phyloP scores from a whole-genome alignment of 2,888 invertebrate genomes.

The Polydrusus tereticollis region DNA sequence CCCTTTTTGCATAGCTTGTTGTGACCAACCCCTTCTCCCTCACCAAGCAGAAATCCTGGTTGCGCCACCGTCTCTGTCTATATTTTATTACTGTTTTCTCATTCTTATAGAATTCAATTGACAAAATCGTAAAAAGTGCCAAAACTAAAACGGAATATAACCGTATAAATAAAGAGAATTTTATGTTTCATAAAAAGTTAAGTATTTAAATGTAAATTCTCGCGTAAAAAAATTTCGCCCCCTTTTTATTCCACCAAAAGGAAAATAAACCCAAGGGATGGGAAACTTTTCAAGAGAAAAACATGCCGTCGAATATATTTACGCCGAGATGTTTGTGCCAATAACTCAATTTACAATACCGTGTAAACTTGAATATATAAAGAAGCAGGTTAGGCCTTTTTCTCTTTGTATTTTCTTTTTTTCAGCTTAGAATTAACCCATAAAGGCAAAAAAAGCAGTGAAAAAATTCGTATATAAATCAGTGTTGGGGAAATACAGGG shows the following conservation, averaged over 20 bases:
- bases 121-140: background rate
- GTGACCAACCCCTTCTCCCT: too few relatives aligned
- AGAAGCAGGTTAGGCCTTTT: constrained; percentile 23
- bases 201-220: constrained; percentile 10
- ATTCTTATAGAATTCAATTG: background rate
- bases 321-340: constrained; percentile 24
- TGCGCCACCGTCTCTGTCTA: too few relatives aligned
- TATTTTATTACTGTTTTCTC: too few relatives aligned
- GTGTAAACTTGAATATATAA: constrained; percentile 34
- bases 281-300: constrained; percentile 24
- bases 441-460: background rate
- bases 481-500: too few relatives aligned
- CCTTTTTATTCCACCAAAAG: constrained; percentile 2
- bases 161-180: background rate
- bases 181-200: constrained; percentile 10
- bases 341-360: constrained; percentile 37
- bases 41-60: too few relatives aligned
- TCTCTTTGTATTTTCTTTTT: constrained; percentile 14
- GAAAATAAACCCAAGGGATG: constrained; percentile 8
- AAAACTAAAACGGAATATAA: background rate
- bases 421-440: background rate
- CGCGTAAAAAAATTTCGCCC: background rate
- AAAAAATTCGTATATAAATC: background rate
- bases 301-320: constrained; percentile 34
- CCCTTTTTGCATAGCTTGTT: too few relatives aligned